phyloP scores from a whole-genome alignment of 2,113 vertebrate genomes.

The Eulemur macaco region DNA sequence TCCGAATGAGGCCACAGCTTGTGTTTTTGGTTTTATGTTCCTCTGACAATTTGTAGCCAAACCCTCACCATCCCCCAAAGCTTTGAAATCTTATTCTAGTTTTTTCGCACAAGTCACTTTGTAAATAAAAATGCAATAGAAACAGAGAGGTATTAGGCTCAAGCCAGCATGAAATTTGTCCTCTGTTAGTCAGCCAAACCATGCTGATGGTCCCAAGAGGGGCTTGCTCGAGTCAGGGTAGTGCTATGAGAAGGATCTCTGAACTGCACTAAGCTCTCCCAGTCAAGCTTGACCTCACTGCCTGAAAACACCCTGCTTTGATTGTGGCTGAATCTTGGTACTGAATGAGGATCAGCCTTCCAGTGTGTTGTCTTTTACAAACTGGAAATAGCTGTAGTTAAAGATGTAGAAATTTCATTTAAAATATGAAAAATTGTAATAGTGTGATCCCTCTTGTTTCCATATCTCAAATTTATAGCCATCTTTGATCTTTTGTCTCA shows the following conservation, averaged over 20 bases:
- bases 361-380: slow-evolving; percentile 26
- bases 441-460: neutral
- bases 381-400: slow-evolving; percentile 52
- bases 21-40: slow-evolving; percentile 50
- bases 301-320: slow-evolving; percentile 26
- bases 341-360: neutral
- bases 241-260: neutral
- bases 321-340: slow-evolving; percentile 34
- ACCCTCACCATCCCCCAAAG: neutral
- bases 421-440: slow-evolving; percentile 35
- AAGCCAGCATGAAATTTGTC: slow-evolving; percentile 73
- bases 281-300: neutral
- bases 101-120: slow-evolving; percentile 44
- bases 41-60: slow-evolving; percentile 51
- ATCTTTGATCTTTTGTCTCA: slow-evolving; percentile 41
- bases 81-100: slow-evolving; percentile 64
- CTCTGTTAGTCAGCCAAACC: slow-evolving; percentile 59
- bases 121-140: slow-evolving; percentile 65
- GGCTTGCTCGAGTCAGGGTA: neutral
- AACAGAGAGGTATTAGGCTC: slow-evolving; percentile 66
- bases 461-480: neutral
- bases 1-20: slow-evolving; percentile 28
- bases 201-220: neutral
- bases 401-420: slow-evolving; percentile 51
- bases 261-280: neutral